Evolutionary conservation across 2,888 invertebrate genomes (phyloP).

Genomic region (Apotomis betuletana): DNA sequence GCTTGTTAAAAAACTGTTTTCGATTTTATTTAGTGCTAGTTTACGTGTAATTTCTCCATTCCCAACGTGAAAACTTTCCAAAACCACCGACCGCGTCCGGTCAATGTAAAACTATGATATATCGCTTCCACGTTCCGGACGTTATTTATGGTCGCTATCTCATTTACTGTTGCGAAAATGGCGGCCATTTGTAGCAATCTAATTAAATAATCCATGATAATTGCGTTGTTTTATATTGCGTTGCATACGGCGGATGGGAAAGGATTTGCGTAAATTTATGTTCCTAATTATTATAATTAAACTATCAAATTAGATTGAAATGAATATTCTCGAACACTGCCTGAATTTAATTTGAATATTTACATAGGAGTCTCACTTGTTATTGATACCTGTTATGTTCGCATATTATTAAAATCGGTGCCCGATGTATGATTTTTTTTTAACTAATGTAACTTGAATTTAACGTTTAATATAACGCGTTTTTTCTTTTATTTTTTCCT

Average conservation of each 20-base stretch:
- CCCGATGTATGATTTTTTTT: too few species aligned
- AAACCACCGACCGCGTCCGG: conserved; percentile 9
- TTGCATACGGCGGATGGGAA: not conserved
- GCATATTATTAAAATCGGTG: too few species aligned
- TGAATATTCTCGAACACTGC: too few species aligned
- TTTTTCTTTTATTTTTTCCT: too few species aligned
- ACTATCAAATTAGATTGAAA: not conserved
- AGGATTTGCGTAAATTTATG: not conserved
- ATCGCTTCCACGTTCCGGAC: conserved; percentile 7
- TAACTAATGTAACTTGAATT: too few species aligned
- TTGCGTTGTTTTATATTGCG: not conserved
- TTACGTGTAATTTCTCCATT: not conserved
- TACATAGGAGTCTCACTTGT: too few species aligned
- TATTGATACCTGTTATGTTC: too few species aligned
- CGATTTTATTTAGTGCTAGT: too few species aligned
- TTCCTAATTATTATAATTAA: not conserved
- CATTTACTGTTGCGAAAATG: conserved; percentile 23
- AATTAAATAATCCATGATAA: conserved; percentile 20
- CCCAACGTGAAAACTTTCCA: conserved; percentile 14
- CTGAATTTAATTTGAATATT: too few species aligned
- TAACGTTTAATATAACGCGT: too few species aligned
- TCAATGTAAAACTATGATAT: conserved; percentile 21
- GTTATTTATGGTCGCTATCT: conserved; percentile 28
- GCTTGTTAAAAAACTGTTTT: too few species aligned
- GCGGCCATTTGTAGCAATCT: conserved; percentile 1